Evolutionary conservation across 2,888 invertebrate genomes (phyloP).

Genomic region (Anagyrus pseudococci): DNA sequence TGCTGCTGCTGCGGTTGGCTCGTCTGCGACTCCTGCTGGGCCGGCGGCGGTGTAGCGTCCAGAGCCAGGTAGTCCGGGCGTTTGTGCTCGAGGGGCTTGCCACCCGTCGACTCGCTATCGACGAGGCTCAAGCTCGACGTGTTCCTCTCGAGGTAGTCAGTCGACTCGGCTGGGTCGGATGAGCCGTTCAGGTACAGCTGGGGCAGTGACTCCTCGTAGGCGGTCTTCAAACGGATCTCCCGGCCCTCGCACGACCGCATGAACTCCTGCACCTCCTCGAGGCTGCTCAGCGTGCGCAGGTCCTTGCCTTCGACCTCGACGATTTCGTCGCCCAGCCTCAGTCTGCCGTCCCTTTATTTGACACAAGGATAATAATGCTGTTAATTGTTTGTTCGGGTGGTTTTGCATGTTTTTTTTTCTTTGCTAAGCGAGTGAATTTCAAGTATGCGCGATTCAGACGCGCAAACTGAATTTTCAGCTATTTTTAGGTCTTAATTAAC

Average conservation of each 20-base stretch:
- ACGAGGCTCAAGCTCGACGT: constrained; percentile 50
- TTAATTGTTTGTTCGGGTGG: too few relatives aligned
- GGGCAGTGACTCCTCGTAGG: constrained; percentile 57
- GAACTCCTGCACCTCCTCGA: constrained; percentile 58
- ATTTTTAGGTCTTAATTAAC: too few relatives aligned
- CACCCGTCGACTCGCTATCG: constrained; percentile 41
- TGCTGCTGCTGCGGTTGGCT: constrained; percentile 8
- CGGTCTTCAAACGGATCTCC: constrained; percentile 53
- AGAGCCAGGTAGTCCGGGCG: constrained; percentile 55
- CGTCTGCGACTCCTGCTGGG: constrained; percentile 36
- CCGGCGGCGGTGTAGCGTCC: constrained; percentile 13
- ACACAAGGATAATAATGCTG: too few relatives aligned
- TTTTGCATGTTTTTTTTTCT: too few relatives aligned
- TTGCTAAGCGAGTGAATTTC: too few relatives aligned
- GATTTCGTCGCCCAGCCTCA: constrained; percentile 87
- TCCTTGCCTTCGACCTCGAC: constrained; percentile 87
- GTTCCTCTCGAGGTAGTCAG: constrained; percentile 52
- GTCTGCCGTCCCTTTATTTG: constrained; percentile 74
- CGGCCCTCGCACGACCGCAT: constrained; percentile 55
- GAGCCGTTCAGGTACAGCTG: constrained; percentile 45
- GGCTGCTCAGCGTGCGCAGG: constrained; percentile 70
- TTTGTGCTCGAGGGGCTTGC: too few relatives aligned
- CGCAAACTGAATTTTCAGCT: too few relatives aligned
- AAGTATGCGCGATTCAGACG: too few relatives aligned
- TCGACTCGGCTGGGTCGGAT: constrained; percentile 40